Evolutionary conservation across 2,113 vertebrate genomes (phyloP), one percentile per base, ranked within the genome.

Genomic region (Oncorhynchus masou): DNA sequence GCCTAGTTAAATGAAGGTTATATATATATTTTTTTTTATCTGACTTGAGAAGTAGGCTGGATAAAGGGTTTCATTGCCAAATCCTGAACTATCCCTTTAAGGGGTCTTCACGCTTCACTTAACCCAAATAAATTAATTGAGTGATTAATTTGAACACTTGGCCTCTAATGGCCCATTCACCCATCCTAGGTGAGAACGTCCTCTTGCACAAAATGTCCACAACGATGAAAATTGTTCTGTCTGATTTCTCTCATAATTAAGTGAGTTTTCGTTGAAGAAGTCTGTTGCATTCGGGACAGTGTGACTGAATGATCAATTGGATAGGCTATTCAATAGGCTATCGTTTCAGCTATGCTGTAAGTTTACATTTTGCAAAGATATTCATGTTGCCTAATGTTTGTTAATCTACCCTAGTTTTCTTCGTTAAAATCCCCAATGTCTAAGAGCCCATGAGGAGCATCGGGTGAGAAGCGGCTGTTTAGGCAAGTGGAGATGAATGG

Each of bases 391-490:
- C 64, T 68, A 20, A 24, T n/a, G 72, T 65, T 49, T 34, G 64
- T 48, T 66, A 4, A 54, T 54, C 51, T 54, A 54, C 16, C 3
- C 51, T 72, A 31, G 19, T n/a, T 69, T 68, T 73, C 29, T 68
- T 49, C 25, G 24, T 29, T 48, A 39, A 27, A 51, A 51, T 16
- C 20, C 69, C 48, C 22, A 27, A 16, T 22, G 7, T 48, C 64
- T 25, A 71, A 71, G 57, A 68, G 31, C 54, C 71, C 12, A 54
- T 9, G 45, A 68, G 65, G 27, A 57, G 74, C 54, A 25, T 66
- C 62, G 80, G 67, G 67, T 25, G 48, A 85, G 74, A 79, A 78
- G 68, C 57, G 34, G 51, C 73, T 2, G 24, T 74, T 81, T 60
- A 76, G 68, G 12, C 51, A 39, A 68, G 60, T 68, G 15, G 69